Evolutionary conservation across 1,140 invertebrate genomes (phyloP), one percentile per base, ranked within the genome.

Genomic region (Habropoda laboriosa): DNA sequence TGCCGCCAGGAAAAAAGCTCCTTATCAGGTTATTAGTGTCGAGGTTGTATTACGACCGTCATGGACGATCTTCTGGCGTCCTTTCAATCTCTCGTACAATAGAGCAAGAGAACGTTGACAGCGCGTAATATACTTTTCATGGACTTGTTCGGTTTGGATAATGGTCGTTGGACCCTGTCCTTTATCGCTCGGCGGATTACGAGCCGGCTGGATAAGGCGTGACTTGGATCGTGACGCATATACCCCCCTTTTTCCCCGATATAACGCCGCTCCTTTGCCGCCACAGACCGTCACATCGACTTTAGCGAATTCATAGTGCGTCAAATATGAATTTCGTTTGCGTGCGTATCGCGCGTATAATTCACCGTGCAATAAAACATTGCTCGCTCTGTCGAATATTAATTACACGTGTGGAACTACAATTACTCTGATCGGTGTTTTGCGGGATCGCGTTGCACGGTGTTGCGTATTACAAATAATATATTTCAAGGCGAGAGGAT

Each of bases 401-500:
- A 80, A 80, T 85, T 85, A 80, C 66, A 32, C 66, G 47, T 67
- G 77, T 72, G 77, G 78, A 85, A 76, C 47, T 67, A 58, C 72
- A 57, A 79, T 80, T 61, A 76, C 49, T 76, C 53, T 51, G 51
- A 6, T 27, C 49, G 45, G 53, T 53, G 66, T 35, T n/a, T n/a
- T 76, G 61, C 68, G 42, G 47, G 7, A n/a, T 13, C 21, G 40
- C 38, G 27, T 45, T n/a, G 58, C 79, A 57, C 70, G 32, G n/a
- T n/a, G n/a, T n/a, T n/a, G n/a, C n/a, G n/a, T n/a, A n/a, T n/a
- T n/a, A n/a, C n/a, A n/a, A n/a, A n/a, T n/a, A n/a, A n/a, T n/a
- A n/a, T n/a, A n/a, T n/a, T n/a, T n/a, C n/a, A n/a, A n/a, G n/a
- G n/a, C n/a, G n/a, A n/a, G n/a, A n/a, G n/a, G n/a, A n/a, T n/a